Percentiles rank a stretch among this genome's conserved stretches.
Evolutionary conservation across 2,888 invertebrate genomes (phyloP).

Genomic region (Leptinotarsa juncta): DNA sequence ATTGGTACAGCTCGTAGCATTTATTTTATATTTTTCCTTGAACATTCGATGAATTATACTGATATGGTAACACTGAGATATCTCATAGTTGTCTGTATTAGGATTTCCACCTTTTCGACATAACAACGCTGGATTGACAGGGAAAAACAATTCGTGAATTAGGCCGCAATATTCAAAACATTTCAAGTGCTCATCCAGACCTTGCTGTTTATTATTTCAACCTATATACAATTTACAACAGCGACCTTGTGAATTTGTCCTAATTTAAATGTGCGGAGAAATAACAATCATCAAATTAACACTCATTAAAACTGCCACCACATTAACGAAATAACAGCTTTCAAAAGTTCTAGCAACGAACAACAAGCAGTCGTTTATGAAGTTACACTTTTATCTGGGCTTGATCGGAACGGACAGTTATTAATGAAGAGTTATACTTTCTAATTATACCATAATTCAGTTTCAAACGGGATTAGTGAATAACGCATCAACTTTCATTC

Average conservation of each 20-base stretch:
- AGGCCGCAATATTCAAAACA: not conserved
- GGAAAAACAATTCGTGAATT: not conserved
- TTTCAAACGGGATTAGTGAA: not conserved
- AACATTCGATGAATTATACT: too few relatives aligned
- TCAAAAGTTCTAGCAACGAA: not conserved
- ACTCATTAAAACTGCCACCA: slow-evolving; percentile 17
- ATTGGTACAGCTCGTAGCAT: too few relatives aligned
- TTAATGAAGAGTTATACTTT: not conserved
- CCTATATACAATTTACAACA: slow-evolving; percentile 5
- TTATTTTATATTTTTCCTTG: too few relatives aligned
- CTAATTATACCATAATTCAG: not conserved
- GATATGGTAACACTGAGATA: too few relatives aligned
- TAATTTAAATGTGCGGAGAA: slow-evolving; percentile 23
- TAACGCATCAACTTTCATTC: not conserved
- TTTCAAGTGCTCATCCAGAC: not conserved
- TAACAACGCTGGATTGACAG: too few relatives aligned
- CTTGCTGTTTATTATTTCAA: not conserved
- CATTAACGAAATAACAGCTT: slow-evolving; percentile 8
- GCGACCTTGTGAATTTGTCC: slow-evolving; percentile 20
- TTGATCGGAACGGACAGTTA: not conserved
- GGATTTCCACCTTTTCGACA: too few relatives aligned
- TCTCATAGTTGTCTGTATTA: too few relatives aligned
- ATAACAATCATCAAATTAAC: slow-evolving; percentile 24
- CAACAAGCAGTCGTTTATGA: too few relatives aligned
- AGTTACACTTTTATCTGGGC: not conserved